These are phyloP conservation scores for Stegodyphus dumicola DNA, from an alignment of 1,140 invertebrate genomes.

Conservation along the genomic window DNA sequence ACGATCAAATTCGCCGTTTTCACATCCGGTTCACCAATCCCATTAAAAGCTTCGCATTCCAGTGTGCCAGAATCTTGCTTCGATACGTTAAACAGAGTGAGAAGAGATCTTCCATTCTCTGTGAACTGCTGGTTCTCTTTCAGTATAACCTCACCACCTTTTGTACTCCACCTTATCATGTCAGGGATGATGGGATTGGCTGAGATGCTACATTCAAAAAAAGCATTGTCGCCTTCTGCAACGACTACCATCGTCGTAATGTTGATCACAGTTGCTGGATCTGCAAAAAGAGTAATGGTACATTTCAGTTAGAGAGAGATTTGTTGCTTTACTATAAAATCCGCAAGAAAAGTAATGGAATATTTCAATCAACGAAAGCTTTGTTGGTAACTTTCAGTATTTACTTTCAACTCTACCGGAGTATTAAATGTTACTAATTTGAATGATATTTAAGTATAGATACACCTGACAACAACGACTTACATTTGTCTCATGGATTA, in stretches of 20 bases:
- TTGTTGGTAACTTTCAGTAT: too few species aligned
- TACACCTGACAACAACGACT: too few species aligned
- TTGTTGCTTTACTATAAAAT: too few species aligned
- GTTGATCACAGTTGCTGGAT: constrained; percentile 83
- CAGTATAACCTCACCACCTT: constrained; percentile 73
- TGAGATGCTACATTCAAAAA: constrained; percentile 86
- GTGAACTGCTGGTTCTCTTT: constrained; percentile 77
- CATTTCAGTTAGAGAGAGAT: too few species aligned
- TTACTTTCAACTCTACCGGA: too few species aligned
- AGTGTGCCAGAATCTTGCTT: constrained; percentile 90
- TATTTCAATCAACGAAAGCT: neutral
- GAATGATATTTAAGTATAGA: too few species aligned
- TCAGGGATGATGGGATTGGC: constrained; percentile 86
- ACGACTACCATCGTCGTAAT: constrained; percentile 81
- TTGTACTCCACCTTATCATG: constrained; percentile 87
- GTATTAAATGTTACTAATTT: too few species aligned
- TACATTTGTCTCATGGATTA: too few species aligned
- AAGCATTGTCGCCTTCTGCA: constrained; percentile 82
- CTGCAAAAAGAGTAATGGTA: constrained; percentile 70
- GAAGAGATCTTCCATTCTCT: constrained; percentile 77
- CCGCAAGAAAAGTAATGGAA: constrained; percentile 70
- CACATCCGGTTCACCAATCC: constrained; percentile 80
- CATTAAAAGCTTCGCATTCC: constrained; percentile 90
- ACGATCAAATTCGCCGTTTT: constrained; percentile 77
- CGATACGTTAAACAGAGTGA: constrained; percentile 81